Percentiles rank a stretch among this genome's conserved stretches.
phyloP scores from a whole-genome alignment of 2,113 vertebrate genomes.

The Petromus typicus region DNA sequence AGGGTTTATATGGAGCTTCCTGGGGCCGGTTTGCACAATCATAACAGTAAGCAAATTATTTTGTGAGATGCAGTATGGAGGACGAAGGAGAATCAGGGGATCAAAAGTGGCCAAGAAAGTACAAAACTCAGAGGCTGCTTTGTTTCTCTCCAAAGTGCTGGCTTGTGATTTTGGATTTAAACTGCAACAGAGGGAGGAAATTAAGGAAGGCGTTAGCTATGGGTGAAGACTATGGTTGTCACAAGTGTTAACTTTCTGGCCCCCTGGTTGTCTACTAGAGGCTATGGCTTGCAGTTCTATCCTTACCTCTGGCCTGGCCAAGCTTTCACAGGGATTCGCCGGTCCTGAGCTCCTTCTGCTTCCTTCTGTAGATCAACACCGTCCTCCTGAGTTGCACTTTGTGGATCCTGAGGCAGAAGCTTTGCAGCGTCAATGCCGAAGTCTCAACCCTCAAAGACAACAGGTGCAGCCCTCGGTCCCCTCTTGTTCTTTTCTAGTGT shows the following conservation, averaged over 20 bases:
- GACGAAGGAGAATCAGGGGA: rapidly evolving
- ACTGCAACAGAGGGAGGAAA: neutral
- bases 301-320: neutral
- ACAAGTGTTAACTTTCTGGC: too few species aligned
- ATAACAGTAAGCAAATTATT: constrained; percentile 82
- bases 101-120: neutral
- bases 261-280: neutral
- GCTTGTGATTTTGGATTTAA: neutral
- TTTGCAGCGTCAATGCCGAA: constrained; percentile 69
- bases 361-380: constrained; percentile 70
- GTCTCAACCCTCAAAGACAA: constrained; percentile 77
- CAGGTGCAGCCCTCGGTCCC: constrained; percentile 40
- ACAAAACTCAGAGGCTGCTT: too few species aligned
- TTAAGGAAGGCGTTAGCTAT: neutral
- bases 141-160: neutral
- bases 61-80: neutral
- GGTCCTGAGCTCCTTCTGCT: neutral
- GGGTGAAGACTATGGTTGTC: too few species aligned
- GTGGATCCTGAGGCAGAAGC: constrained; percentile 73
- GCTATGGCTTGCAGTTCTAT: neutral
- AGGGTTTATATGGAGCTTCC: constrained; percentile 86
- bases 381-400: constrained; percentile 70
- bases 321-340: rapidly evolving
- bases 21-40: constrained; percentile 86
- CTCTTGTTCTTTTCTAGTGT: neutral